Percentiles rank a stretch among this genome's conserved stretches.
These are phyloP conservation scores for Spheniscus mendiculus DNA, from an alignment of 2,113 vertebrate genomes.

Conservation along the genomic window DNA sequence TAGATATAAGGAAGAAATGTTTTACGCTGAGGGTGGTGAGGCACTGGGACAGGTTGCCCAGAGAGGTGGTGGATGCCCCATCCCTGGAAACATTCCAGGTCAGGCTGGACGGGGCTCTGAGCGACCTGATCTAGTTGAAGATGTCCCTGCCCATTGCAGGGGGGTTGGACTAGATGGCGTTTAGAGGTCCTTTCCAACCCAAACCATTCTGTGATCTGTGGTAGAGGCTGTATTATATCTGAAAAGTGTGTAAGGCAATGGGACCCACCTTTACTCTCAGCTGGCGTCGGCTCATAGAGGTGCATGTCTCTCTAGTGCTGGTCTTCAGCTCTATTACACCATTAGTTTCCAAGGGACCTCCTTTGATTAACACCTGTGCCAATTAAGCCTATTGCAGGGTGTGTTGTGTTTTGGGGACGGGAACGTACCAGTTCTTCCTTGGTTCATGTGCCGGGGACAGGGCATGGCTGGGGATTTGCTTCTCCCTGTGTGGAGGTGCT, in stretches of 20 bases:
- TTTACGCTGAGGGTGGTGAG: accelerated
- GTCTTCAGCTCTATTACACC: background rate
- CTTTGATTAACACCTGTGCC: background rate
- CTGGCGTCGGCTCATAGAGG: accelerated
- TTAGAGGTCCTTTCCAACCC: background rate
- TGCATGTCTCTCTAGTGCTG: background rate
- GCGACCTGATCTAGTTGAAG: background rate
- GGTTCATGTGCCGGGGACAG: background rate
- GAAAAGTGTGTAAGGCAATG: no score
- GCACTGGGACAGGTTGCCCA: accelerated
- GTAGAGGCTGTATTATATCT: background rate
- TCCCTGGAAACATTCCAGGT: background rate
- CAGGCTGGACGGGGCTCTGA: background rate
- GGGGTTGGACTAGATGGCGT: background rate
- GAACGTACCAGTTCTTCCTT: background rate
- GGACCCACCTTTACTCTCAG: background rate
- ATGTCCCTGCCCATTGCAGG: background rate
- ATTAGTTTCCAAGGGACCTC: background rate
- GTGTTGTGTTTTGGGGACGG: background rate
- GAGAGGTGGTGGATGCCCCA: background rate
- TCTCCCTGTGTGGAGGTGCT: background rate
- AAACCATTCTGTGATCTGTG: background rate
- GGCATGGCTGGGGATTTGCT: background rate
- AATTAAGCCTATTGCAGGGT: background rate
- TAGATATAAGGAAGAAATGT: accelerated